Conservation (phyloP, 1,140 invertebrate species). For the Rhynchophorus ferrugineus region DNA sequence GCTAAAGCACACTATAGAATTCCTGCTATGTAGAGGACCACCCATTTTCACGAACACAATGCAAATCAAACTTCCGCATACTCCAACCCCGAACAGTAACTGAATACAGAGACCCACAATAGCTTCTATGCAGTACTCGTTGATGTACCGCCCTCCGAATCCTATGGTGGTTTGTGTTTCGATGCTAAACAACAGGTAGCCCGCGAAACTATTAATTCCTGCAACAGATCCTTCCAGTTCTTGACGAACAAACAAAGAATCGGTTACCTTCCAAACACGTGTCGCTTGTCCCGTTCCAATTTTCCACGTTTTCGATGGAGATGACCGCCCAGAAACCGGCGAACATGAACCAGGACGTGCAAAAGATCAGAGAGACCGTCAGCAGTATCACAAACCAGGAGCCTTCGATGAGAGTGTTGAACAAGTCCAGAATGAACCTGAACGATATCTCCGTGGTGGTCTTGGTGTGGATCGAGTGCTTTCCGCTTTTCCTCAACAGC, state of each 20-base stretch:
- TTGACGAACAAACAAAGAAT: background rate
- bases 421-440: slow-evolving; percentile 41
- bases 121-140: slow-evolving; percentile 76
- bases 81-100: slow-evolving; percentile 48
- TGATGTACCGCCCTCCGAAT: slow-evolving; percentile 66
- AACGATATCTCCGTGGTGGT: slow-evolving; percentile 9
- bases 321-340: slow-evolving; percentile 33
- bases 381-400: slow-evolving; percentile 53
- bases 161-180: slow-evolving; percentile 60
- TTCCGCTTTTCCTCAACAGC: slow-evolving; percentile 24
- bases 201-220: slow-evolving; percentile 35
- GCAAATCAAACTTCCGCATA: slow-evolving; percentile 51
- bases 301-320: slow-evolving; percentile 28
- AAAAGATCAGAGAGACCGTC: slow-evolving; percentile 38
- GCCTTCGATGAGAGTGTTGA: slow-evolving; percentile 53
- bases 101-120: slow-evolving; percentile 62
- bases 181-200: slow-evolving; percentile 52
- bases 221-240: background rate
- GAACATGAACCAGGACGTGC: slow-evolving; percentile 33
- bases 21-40: slow-evolving; percentile 43
- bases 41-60: slow-evolving; percentile 55
- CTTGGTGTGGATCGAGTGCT: slow-evolving; percentile 19
- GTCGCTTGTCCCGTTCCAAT: slow-evolving; percentile 16
- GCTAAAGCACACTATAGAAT: slow-evolving; percentile 50
- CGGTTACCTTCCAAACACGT: slow-evolving; percentile 24